Base-by-base conservation (phyloP, 2,888 invertebrate genomes). In the Galerucella pusilla region DNA sequence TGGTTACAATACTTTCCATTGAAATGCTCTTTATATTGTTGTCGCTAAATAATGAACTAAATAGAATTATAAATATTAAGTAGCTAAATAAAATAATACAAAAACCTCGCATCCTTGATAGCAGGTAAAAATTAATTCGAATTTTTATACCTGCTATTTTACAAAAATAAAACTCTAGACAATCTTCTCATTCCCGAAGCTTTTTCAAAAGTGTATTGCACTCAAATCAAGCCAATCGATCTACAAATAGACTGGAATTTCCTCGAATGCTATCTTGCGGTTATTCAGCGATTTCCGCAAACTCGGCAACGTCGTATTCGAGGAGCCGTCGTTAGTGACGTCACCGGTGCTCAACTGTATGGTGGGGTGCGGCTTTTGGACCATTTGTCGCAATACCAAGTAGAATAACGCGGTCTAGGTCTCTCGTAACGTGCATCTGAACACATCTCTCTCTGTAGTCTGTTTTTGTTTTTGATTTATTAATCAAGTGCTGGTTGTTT, bases 291-390 rank as follows among this genome's bases (percentile, higher is more conserved):
- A 45, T 63, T 65, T 42, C 46, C 49, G 54, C 66, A 25, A 14
- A 69, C 28, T 25, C 54, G 71, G 71, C 74, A 74, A 76, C 68
- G 35, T 14, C 60, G 74, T 46, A 45, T 49, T 45, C 61, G 72
- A 69, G 70, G 67, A 68, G 60, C 70, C 25, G 75, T 73, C 85
- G 84, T 85, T 81, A 83, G 81, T 87, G 87, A 87, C 87, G 87
- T 87, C 87, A 87, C 83, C 87, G 87, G 87, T 87, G 87, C 87
- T 86, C 87, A 86, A 65, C 80, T 64, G 78, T 78, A 80, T 83
- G 82, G 84, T 81, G 85, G 85, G 85, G 85, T 83, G 85, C 82
- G 81, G 82, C 81, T 76, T 79, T 80, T 78, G 80, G 79, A 77
- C 79, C 80, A 79, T 75, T 65, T 73, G 79, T 75, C 80, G 75